Base-by-base conservation (phyloP, 2,797 vertebrate species). In the Poecilia velifera region DNA sequence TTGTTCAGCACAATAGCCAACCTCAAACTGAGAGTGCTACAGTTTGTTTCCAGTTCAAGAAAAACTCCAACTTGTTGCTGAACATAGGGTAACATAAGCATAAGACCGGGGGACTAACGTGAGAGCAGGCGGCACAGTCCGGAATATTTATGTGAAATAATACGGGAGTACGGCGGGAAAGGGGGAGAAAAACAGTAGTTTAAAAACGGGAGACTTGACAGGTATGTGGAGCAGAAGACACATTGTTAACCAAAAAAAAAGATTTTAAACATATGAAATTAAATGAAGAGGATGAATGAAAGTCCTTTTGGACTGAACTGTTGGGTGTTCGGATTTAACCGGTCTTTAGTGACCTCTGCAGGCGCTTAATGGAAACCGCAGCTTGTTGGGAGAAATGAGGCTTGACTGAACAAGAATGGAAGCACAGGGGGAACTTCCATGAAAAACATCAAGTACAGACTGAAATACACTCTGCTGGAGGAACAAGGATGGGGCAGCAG, bases 51-150 rank as follows among this genome's bases (percentile, higher is more conserved):
- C 12, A 34, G 31, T 43, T 10, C 46, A 45, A 22, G 18, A n/a
- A 82, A 80, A 76, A 46, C 68, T 57, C 16, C 71, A 76, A 9
- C 31, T 39, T 45, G 41, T 14, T 71, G 68, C 36, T 45, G 36
- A 22, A 51, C 46, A 47, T 0, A 46, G 14, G 16, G 46, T 47
- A 47, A 16, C 46, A 5, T 16, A 16, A 47, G 14, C 46, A 5
- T 16, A 16, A 47, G 14, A 47, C 46, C 6, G 6, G 45, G 3
- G 45, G 45, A 14, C 45, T 49, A 7, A 18, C 2, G 0, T 20
- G 18, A 49, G 47, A 49, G 47, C 16, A 5, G 47, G 47, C 4
- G 46, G 14, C 46, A 6, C 1, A 5, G 16, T 20, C 18, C 16
- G 5, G 18, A 18, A 49, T 20, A 49, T 49, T 49, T 49, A 20